Conservation (phyloP, 2,113 vertebrate species). For the Enhydra lutris region DNA sequence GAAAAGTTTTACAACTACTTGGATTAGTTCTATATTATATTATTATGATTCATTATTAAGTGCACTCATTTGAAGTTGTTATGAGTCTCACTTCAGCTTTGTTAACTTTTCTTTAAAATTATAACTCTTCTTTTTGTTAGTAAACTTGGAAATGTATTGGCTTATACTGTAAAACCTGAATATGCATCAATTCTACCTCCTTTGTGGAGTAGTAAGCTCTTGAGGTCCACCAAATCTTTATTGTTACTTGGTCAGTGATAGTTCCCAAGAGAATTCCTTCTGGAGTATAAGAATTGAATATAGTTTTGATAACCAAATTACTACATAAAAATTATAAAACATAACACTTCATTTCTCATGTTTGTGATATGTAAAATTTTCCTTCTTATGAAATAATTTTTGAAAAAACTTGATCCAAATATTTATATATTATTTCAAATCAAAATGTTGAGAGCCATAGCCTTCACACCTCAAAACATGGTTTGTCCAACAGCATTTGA, state of each 20-base stretch:
- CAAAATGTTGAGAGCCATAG: background rate
- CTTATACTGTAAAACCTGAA: background rate
- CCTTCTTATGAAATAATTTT: background rate
- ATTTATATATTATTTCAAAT: background rate
- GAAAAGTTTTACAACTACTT: background rate
- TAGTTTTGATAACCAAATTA: background rate
- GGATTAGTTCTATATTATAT: background rate
- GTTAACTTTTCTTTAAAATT: background rate
- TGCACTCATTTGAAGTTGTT: background rate
- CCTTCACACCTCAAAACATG: background rate
- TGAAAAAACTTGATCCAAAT: background rate
- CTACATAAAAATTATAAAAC: background rate
- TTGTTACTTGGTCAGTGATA: background rate
- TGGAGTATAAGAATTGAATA: background rate
- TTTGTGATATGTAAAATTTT: background rate
- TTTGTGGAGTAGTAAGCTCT: background rate
- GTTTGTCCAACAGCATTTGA: background rate
- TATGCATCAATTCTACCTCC: background rate
- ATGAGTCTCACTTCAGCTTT: background rate
- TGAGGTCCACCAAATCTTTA: background rate
- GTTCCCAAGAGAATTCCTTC: background rate
- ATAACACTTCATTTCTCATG: background rate
- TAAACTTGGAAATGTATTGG: background rate
- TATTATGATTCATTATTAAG: background rate
- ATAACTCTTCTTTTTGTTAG: background rate